A percentile compares a stretch with the other conserved stretches of the same genome.
phyloP scores from a whole-genome alignment of 2,888 invertebrate genomes.

The Nebria brevicollis region DNA sequence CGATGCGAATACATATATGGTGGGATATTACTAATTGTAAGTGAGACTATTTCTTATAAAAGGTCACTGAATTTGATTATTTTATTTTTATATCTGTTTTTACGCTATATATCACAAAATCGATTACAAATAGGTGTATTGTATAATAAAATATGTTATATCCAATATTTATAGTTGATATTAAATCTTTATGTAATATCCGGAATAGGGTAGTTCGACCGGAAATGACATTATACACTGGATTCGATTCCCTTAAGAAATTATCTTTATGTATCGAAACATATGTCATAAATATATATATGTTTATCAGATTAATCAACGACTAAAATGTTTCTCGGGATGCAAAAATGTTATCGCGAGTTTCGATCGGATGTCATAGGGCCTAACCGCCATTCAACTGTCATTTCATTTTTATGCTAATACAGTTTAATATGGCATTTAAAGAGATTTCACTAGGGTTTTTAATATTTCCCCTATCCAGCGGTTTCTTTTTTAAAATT shows the following conservation, averaged over 20 bases:
- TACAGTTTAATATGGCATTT: slow-evolving; percentile 62
- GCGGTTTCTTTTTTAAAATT: slow-evolving; percentile 43
- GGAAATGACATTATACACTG: slow-evolving; percentile 22
- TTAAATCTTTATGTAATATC: slow-evolving; percentile 35
- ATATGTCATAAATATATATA: not conserved
- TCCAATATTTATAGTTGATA: slow-evolving; percentile 12
- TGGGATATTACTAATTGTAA: not conserved
- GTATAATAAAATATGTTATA: slow-evolving; percentile 6
- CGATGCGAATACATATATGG: not conserved
- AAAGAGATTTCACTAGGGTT: slow-evolving; percentile 60
- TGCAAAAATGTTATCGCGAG: not conserved
- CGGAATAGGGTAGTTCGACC: slow-evolving; percentile 25
- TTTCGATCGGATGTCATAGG: slow-evolving; percentile 3
- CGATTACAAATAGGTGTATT: not conserved
- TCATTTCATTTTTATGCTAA: slow-evolving; percentile 61
- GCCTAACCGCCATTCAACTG: slow-evolving; percentile 24
- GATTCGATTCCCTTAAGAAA: slow-evolving; percentile 28
- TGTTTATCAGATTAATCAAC: not conserved
- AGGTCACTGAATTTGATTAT: too few relatives aligned
- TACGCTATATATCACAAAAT: not conserved
- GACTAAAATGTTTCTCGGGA: not conserved
- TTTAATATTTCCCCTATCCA: slow-evolving; percentile 58
- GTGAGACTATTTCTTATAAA: not conserved
- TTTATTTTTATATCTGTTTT: too few relatives aligned
- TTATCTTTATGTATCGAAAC: slow-evolving; percentile 6